These are phyloP conservation scores for Meloe dianella DNA, from an alignment of 2,888 invertebrate species.

Conservation along the genomic window DNA sequence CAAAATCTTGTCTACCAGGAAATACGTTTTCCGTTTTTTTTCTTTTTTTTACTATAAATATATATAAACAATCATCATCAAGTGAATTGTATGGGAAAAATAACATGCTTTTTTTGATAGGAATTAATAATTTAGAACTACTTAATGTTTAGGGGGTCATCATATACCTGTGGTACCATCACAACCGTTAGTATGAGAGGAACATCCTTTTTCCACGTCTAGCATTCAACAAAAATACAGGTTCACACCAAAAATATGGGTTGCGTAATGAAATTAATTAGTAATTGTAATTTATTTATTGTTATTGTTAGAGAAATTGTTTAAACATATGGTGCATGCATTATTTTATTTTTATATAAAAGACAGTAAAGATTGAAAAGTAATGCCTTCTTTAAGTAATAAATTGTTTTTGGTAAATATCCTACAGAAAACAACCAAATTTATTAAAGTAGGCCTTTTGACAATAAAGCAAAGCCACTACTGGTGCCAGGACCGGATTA, in stretches of 20 bases:
- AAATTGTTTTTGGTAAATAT: background rate
- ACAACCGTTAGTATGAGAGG: slow-evolving; percentile 92
- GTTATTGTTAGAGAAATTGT: background rate
- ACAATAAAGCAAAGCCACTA: no score
- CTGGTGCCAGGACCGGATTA: no score
- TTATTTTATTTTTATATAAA: background rate
- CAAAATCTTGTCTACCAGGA: slow-evolving; percentile 42
- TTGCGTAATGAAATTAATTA: slow-evolving; percentile 12
- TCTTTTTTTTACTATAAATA: no score
- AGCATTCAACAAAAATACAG: slow-evolving; percentile 68
- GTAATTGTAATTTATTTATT: background rate
- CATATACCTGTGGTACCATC: slow-evolving; percentile 85
- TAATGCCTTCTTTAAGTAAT: background rate
- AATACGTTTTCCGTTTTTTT: no score
- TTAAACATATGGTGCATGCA: no score
- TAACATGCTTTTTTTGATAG: background rate
- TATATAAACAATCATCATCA: no score
- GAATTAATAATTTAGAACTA: background rate
- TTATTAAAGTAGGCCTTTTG: no score
- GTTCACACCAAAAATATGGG: slow-evolving; percentile 60
- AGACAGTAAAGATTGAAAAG: no score
- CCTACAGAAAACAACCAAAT: no score
- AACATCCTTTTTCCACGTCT: slow-evolving; percentile 89
- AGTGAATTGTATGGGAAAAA: no score
- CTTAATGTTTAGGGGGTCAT: slow-evolving; percentile 28